Percentiles rank a stretch among this genome's conserved stretches.
phyloP scores from a whole-genome alignment of 2,113 vertebrate genomes.

The Maccullochella peelii region DNA sequence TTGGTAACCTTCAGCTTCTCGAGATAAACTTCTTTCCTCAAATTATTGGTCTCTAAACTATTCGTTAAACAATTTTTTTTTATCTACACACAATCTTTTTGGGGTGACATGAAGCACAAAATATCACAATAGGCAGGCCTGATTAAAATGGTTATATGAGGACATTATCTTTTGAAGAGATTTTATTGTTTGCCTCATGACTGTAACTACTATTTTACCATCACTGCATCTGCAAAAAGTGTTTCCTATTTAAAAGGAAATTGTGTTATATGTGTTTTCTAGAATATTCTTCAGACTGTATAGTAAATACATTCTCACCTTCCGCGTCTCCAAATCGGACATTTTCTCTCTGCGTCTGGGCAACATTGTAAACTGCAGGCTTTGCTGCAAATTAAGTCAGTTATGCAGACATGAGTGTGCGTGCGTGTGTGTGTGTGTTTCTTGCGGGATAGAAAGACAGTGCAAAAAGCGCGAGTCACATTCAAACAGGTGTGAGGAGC shows the following conservation, averaged over 20 bases:
- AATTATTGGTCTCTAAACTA: background rate
- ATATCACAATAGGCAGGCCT: background rate
- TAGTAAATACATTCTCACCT: constrained; percentile 23
- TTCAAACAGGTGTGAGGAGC: constrained; percentile 87
- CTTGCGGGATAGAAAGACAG: constrained; percentile 41
- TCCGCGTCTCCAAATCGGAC: constrained; percentile 68
- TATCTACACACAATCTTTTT: background rate
- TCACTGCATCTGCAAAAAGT: background rate
- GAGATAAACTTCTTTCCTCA: background rate
- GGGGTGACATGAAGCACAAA: background rate
- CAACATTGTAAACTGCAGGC: constrained; percentile 35
- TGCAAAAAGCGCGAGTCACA: constrained; percentile 67
- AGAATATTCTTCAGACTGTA: constrained; percentile 16
- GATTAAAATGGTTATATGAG: background rate
- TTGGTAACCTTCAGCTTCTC: background rate
- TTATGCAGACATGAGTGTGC: constrained; percentile 39
- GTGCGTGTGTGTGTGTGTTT: background rate
- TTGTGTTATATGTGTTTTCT: background rate
- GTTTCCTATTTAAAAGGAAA: background rate
- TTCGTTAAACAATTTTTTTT: background rate
- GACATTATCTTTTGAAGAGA: background rate
- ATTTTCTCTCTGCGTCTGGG: constrained; percentile 56
- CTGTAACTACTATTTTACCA: background rate
- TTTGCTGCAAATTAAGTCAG: constrained; percentile 42
- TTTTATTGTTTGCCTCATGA: background rate